phyloP scores from a whole-genome alignment of 1,140 invertebrate species.

The Drosophila nannoptera region DNA sequence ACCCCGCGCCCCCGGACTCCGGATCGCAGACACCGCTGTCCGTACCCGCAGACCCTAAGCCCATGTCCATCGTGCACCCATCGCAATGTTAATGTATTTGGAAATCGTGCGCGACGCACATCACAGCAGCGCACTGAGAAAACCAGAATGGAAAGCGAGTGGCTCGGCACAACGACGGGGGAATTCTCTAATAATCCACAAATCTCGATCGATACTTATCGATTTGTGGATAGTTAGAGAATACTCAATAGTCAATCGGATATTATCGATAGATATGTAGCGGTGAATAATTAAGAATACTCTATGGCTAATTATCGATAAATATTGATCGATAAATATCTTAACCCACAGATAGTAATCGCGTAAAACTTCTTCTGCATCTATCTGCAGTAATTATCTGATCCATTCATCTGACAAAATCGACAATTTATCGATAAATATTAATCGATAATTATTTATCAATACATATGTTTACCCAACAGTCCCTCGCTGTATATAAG shows the following conservation, averaged over 20 bases:
- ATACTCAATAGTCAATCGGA: too few species aligned
- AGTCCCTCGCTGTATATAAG: too few species aligned
- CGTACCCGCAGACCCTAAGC: conserved; percentile 15
- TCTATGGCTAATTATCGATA: too few species aligned
- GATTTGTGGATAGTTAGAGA: too few species aligned
- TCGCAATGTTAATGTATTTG: conserved; percentile 77
- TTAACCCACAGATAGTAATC: too few species aligned
- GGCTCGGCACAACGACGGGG: conserved; percentile 14
- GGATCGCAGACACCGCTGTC: not conserved
- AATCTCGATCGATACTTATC: conserved; percentile 7
- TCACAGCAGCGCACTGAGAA: conserved; percentile 47
- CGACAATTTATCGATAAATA: conserved; percentile 2
- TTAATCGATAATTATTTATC: not conserved
- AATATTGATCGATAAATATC: too few species aligned
- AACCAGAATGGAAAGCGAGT: conserved; percentile 56
- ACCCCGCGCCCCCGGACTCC: conserved; percentile 9
- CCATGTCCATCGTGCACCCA: conserved; percentile 59
- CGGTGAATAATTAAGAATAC: too few species aligned
- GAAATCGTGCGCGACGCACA: conserved; percentile 66
- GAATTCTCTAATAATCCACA: conserved; percentile 24
- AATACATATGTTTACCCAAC: too few species aligned
- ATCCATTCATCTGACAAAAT: too few species aligned
- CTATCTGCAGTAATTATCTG: too few species aligned
- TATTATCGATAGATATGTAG: conserved; percentile 1
- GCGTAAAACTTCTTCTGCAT: too few species aligned